Evolutionary conservation across 64 coral and sea anemone species (phyloP), one percentile per base, ranked within the genome.

Genomic region (Montipora cactus): DNA sequence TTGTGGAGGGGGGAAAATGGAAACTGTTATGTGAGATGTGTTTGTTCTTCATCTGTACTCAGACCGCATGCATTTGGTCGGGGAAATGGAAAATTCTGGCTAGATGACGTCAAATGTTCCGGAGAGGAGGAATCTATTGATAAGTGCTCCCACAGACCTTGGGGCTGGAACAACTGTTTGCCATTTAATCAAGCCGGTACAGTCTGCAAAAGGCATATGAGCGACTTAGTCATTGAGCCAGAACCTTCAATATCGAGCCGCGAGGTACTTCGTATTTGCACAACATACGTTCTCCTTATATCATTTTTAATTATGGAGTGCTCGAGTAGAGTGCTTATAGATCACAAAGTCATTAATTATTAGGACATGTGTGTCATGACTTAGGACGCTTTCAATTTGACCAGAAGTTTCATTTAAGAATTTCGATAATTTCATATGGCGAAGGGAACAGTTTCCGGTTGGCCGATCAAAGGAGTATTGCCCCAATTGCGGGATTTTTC

Each of bases 61-160:
- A 62, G 70, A 13, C 47, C 88, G 76, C 46, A 92, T 79, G 44
- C 91, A 79, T 97, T 88, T 68, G 96, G 96, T 45, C 62, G 69
- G 52, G 96, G 96, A 44, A 92, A 19, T 46, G 85, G 85, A 44
- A 74, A 57, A 58, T 92, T 95, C 47, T 94, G 96, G 92, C 37
- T 97, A 12, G 66, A 94, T 25, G 83, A 97, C 59, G 83, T 97
- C 7, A 84, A 92, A 66, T 97, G 96, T 58, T 74, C 85, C 19
- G 96, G 96, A 22, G 46, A 81, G 22, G 96, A 97, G 59, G 68
- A 71, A 2, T 88, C 88, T 11, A 89, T 97, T 19, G 78, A 78
- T 2, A 69, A 49, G 3, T 97, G 96, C 20, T 83, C 89, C 5
- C 92, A 93, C 77, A 94, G 77, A 44, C 84, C 94, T 73, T 97